Conservation (phyloP, 1,140 invertebrate species). For the Heliconius melpomene region DNA sequence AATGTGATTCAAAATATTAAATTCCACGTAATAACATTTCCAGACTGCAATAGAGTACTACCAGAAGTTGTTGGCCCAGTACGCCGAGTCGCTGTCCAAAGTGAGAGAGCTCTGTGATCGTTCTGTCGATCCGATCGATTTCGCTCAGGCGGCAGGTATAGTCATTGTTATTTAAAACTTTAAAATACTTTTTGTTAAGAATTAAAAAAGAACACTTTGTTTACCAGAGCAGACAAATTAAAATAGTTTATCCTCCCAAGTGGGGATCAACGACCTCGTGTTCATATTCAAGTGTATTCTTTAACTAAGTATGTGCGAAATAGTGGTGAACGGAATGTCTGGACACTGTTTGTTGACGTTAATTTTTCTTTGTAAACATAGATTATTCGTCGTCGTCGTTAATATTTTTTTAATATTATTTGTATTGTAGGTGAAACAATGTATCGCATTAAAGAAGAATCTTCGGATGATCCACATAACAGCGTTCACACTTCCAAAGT, state of each 20-base stretch:
- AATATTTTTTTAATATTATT: neutral
- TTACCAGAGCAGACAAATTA: no score
- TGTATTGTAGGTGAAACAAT: constrained; percentile 89
- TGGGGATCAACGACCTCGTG: no score
- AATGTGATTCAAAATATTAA: no score
- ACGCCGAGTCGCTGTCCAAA: constrained; percentile 92
- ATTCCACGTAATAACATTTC: neutral
- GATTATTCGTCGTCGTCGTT: neutral
- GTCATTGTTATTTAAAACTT: no score
- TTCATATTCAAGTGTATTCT: no score
- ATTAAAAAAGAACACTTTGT: no score
- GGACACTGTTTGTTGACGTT: no score
- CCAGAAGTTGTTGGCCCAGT: constrained; percentile 95
- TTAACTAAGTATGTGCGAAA: no score
- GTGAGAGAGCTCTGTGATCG: constrained; percentile 96
- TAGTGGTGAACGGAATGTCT: no score
- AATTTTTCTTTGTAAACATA: no score
- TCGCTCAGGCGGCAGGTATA: constrained; percentile 94
- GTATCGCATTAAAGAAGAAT: constrained; percentile 96
- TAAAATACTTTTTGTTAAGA: no score
- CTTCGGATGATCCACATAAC: constrained; percentile 92
- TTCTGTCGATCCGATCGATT: constrained; percentile 95
- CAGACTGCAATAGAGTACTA: constrained; percentile 96
- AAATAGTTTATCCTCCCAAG: no score
- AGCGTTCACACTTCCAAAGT: constrained; percentile 85